Base-by-base conservation (phyloP, 2,113 vertebrate species). In the Erythrocercus mccallii region DNA sequence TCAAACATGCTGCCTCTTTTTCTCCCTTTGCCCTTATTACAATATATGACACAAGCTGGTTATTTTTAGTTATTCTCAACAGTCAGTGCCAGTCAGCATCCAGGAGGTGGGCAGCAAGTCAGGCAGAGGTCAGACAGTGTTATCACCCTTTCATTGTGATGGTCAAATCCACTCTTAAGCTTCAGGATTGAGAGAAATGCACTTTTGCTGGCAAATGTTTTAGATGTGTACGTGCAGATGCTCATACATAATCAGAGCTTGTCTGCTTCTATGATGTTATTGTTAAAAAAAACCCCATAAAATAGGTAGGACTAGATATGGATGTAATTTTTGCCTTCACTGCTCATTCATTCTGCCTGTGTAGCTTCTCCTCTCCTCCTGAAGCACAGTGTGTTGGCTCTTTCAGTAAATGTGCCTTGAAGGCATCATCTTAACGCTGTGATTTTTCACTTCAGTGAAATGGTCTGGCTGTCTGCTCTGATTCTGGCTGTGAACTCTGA, bases 131-230 rank as follows among this genome's bases (percentile, higher is more conserved):
- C 98, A 99, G 98, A 99, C 98, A 95, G 95, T 62, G 71, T 85
- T 97, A 97, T 97, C 98, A 97, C 93, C 96, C 97, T 98, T 97
- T 98, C 98, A 98, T 98, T 99, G 98, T 99, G 94, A 98, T 96
- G 92, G 97, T 92, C 97, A 99, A 98, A 99, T 99, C 98, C 98
- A 94, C 97, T 91, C 94, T 96, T 99, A 99, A 99, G 98, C 98
- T 99, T 98, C 93, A 96, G 96, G 97, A 98, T 96, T 98, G 97
- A 98, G 97, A 97, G 97, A 98, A 98, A 99, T 98, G 97, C 96
- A 97, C 97, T 98, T 98, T 98, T 98, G 98, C 98, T 98, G 97
- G 98, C 98, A 98, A 98, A 98, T 98, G 96, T 95, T 98, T 95
- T 92, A 57, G 73, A 96, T 95, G 95, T 96, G 86, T 97, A 96